phyloP scores from a whole-genome alignment of 2,797 vertebrate genomes.

The Clarias pachynema region DNA sequence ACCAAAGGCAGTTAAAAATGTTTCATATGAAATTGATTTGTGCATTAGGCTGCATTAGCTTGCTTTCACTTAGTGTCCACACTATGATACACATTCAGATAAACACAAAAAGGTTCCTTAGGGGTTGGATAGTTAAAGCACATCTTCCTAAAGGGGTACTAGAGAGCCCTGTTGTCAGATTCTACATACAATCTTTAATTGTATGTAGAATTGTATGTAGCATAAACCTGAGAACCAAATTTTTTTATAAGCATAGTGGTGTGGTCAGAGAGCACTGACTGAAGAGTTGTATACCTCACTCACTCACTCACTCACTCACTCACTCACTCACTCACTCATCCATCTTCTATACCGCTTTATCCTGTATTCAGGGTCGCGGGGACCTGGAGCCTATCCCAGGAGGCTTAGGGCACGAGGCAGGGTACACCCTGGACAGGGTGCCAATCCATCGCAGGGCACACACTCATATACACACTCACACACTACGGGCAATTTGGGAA shows the following conservation, averaged over 20 bases:
- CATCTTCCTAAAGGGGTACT: neutral
- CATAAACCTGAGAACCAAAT: neutral
- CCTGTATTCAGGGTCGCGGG: too few species aligned
- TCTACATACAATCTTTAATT: neutral
- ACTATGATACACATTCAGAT: neutral
- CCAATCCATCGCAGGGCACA: too few species aligned
- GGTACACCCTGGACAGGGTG: too few species aligned
- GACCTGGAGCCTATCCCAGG: too few species aligned
- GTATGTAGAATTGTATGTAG: too few species aligned
- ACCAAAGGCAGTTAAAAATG: neutral
- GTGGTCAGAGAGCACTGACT: neutral
- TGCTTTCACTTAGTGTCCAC: neutral
- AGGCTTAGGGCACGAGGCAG: too few species aligned
- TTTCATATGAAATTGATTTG: neutral
- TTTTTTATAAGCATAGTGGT: neutral
- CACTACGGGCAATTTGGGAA: too few species aligned
- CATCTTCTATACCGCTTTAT: too few species aligned
- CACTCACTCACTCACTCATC: too few species aligned
- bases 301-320: too few species aligned
- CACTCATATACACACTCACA: too few species aligned
- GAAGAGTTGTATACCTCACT: too few species aligned
- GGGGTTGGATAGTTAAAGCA: neutral
- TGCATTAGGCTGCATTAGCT: neutral
- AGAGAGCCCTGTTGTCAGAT: neutral
- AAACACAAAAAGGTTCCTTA: neutral